Evolutionary conservation across 2,888 invertebrate genomes (phyloP).

Genomic region (Ceratothoa steindachneri): DNA sequence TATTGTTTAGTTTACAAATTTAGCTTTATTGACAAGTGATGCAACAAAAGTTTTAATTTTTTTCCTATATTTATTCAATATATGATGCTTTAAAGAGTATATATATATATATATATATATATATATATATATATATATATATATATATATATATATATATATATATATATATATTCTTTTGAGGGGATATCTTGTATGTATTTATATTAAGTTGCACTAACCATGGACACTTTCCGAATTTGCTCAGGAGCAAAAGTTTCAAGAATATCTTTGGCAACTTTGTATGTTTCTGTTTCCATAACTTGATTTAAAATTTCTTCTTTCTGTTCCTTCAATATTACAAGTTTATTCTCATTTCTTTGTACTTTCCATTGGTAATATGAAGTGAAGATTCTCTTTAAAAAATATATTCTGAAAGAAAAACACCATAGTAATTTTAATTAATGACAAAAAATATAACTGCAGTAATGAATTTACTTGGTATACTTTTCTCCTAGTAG

Average conservation of each 20-base stretch:
- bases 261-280: conserved; percentile 82
- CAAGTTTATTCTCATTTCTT: conserved; percentile 62
- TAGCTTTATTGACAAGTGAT: too few species aligned
- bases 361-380: conserved; percentile 79
- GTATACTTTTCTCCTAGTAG: too few species aligned
- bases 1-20: too few species aligned
- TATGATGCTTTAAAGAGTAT: too few species aligned
- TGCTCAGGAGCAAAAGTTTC: conserved; percentile 75
- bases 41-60: too few species aligned
- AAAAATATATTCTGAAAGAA: conserved; percentile 65
- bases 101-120: conserved; percentile 1
- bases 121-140: neutral
- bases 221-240: conserved; percentile 50
- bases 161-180: neutral
- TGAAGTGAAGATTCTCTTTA: conserved; percentile 77
- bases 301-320: conserved; percentile 88
- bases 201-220: too few species aligned
- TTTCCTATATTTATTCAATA: conserved; percentile 1
- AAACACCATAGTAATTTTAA: neutral
- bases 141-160: neutral
- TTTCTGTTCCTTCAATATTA: conserved; percentile 66
- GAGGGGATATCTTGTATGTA: neutral
- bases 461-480: neutral
- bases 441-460: neutral
- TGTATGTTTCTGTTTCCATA: conserved; percentile 96